phyloP scores from a whole-genome alignment of 2,113 vertebrate species.

The Vulpes lagopus region DNA sequence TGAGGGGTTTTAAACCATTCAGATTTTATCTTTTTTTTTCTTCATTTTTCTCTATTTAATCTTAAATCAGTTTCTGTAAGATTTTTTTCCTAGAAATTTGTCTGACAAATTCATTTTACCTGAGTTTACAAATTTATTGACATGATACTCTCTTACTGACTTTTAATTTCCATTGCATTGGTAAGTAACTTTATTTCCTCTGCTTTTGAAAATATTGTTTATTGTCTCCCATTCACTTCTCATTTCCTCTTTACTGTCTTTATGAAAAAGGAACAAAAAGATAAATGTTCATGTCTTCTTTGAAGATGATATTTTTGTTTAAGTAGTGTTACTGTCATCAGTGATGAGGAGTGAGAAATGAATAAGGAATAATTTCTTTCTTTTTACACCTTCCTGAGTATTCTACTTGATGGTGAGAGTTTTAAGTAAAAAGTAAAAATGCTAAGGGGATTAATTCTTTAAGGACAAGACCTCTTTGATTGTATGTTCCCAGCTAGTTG shows the following conservation, averaged over 20 bases:
- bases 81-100: neutral
- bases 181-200: neutral
- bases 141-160: neutral
- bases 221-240: neutral
- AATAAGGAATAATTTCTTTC: neutral
- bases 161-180: neutral
- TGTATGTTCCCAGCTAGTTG: neutral
- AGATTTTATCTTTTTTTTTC: neutral
- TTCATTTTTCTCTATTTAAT: neutral
- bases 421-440: neutral
- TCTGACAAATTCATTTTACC: neutral
- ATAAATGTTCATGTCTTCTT: neutral
- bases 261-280: neutral
- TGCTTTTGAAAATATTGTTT: neutral
- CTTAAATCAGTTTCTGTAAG: neutral
- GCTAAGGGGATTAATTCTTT: neutral
- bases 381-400: neutral
- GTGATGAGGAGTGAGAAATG: neutral
- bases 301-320: neutral
- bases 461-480: neutral
- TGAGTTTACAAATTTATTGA: neutral
- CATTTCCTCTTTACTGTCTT: neutral
- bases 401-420: neutral
- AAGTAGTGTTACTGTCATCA: too few species aligned
- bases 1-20: neutral